Percentiles rank a stretch among this genome's conserved stretches.
phyloP scores from a whole-genome alignment of 1,140 invertebrate species.

The Drosophila navojoa region DNA sequence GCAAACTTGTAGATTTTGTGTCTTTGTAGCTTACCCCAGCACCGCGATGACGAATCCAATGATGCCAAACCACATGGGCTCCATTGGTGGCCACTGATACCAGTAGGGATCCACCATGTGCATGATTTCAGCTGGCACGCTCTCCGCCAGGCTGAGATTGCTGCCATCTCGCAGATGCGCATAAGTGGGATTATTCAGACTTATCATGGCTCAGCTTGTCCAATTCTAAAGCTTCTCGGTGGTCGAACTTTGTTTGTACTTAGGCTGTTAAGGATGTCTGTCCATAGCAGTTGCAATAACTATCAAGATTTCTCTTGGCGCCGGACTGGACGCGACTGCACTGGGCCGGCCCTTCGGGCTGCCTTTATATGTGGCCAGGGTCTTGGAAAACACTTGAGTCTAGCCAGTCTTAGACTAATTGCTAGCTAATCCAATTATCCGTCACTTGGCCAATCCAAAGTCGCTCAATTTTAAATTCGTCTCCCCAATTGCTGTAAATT shows the following conservation, averaged over 20 bases:
- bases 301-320: constrained; percentile 40
- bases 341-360: constrained; percentile 3
- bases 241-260: constrained; percentile 50
- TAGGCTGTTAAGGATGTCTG: constrained; percentile 34
- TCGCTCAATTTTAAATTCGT: constrained; percentile 46
- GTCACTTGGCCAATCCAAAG: constrained; percentile 68
- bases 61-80: constrained; percentile 91
- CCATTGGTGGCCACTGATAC: constrained; percentile 91
- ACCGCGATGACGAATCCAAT: constrained; percentile 90
- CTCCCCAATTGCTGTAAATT: constrained; percentile 62
- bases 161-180: constrained; percentile 74
- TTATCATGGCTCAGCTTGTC: constrained; percentile 50
- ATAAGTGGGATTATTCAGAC: constrained; percentile 62
- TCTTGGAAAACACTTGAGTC: constrained; percentile 52
- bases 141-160: constrained; percentile 90
- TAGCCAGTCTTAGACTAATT: constrained; percentile 70
- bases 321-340: constrained; percentile 64
- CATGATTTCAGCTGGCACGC: constrained; percentile 89
- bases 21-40: constrained; percentile 85
- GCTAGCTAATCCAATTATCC: constrained; percentile 72
- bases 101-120: constrained; percentile 89
- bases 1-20: background rate
- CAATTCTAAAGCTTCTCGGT: constrained; percentile 24
- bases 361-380: constrained; percentile 54
- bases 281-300: constrained; percentile 55